phyloP scores from a whole-genome alignment of 1,140 invertebrate species.

The Manduca sexta region DNA sequence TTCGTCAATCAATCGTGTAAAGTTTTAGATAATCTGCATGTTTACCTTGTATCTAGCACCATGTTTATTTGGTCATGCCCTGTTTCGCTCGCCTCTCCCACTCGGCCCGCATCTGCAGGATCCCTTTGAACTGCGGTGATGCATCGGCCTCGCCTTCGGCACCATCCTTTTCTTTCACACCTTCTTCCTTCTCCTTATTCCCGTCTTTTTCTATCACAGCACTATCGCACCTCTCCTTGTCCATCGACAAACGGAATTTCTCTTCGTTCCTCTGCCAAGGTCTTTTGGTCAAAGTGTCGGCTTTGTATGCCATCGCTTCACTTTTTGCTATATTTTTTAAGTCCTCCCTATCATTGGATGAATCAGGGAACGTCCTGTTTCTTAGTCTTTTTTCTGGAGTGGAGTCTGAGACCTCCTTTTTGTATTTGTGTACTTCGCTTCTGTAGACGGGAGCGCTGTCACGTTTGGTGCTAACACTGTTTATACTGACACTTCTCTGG shows the following conservation, averaged over 20 bases:
- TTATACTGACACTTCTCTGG: conserved; percentile 59
- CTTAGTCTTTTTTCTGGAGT: conserved; percentile 67
- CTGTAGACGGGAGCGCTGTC: conserved; percentile 52
- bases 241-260: conserved; percentile 39
- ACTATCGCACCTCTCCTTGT: conserved; percentile 50
- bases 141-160: conserved; percentile 58
- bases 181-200: conserved; percentile 40
- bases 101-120: conserved; percentile 81
- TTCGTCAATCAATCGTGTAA: too few species aligned
- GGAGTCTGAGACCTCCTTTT: conserved; percentile 69
- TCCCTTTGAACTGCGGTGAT: conserved; percentile 77
- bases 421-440: conserved; percentile 64
- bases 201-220: conserved; percentile 63
- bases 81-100: conserved; percentile 83
- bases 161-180: conserved; percentile 42
- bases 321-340: conserved; percentile 60
- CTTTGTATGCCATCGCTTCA: conserved; percentile 59
- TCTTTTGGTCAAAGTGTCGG: conserved; percentile 61
- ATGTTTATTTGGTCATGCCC: conserved; percentile 73
- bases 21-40: too few species aligned
- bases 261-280: conserved; percentile 60
- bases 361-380: conserved; percentile 69
- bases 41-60: conserved; percentile 63
- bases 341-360: conserved; percentile 63
- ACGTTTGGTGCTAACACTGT: conserved; percentile 52